Evolutionary conservation across 1,140 invertebrate genomes (phyloP), one percentile per base, ranked within the genome.

Genomic region (Trigoniulus corallinus): DNA sequence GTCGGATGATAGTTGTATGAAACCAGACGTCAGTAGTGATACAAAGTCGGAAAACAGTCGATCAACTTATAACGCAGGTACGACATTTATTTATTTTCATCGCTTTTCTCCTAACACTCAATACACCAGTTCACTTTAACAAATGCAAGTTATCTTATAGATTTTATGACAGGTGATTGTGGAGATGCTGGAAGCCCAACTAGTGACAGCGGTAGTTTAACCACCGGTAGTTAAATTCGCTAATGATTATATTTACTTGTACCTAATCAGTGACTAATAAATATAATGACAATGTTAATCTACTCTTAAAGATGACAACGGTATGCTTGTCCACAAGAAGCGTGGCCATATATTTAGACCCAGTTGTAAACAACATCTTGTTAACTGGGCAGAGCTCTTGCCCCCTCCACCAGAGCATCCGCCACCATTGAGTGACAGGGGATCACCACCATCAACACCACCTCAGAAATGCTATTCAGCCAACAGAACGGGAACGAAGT

Each of bases 391-490:
- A 18, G 81, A 84, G 57, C 75, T 82, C 58, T 67, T 84, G 24
- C 83, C 82, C 7, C 82, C 82, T 41, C 82, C 83, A 1, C 83
- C 82, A 0, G 79, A 84, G 56, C 80, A 84, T 64, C 82, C 82
- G 12, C 82, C 83, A 2, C 80, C 81, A 20, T 27, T 42, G 0
- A 62, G 59, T 47, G 64, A 67, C 29, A 56, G 59, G 27, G 63
- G 58, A 27, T 57, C 59, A 22, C 56, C 59, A 20, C 54, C 57
- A 20, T 60, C 61, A 39, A 62, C 56, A 23, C 61, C 57, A 12
- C 50, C 1, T 51, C 56, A 1, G 48, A 34, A 34, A 34, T 34
- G 7, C 15, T 15, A 7, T 34, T 15, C 54, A 12, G 47, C 55
- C 1, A 59, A 54, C 47, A 55, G 43, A 15, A 41, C 41, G n/a